Evolutionary conservation across 2,113 vertebrate genomes (phyloP).

Genomic region (Catharus minimus): DNA sequence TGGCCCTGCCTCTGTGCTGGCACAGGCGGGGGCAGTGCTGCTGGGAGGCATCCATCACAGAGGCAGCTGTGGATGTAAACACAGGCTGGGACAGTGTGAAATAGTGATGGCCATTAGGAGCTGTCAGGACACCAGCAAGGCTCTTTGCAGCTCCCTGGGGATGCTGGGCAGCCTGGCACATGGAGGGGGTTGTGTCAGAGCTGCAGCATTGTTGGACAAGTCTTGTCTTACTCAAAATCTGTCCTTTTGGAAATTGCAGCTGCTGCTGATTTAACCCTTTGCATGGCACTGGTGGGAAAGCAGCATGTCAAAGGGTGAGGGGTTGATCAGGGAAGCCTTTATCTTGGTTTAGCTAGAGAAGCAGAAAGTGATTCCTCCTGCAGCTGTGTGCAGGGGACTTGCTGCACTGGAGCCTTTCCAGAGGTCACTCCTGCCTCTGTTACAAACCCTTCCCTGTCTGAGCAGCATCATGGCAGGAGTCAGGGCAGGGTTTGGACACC

Average conservation of each 20-base stretch:
- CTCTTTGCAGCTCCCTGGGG: background rate
- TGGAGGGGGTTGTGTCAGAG: background rate
- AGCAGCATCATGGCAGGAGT: accelerated
- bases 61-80: background rate
- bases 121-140: background rate
- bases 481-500: background rate
- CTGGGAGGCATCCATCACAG: background rate
- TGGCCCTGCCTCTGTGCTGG: background rate
- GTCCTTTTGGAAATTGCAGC: background rate
- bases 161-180: background rate
- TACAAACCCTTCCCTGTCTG: background rate
- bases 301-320: accelerated
- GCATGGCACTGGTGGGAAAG: background rate
- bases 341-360: background rate
- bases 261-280: background rate
- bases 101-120: background rate
- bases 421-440: background rate
- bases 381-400: background rate
- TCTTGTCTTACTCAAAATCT: background rate
- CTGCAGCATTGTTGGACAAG: background rate
- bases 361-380: background rate
- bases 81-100: background rate
- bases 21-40: background rate
- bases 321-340: accelerated
- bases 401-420: background rate